Evolutionary conservation across 2,797 vertebrate species (phyloP).

Genomic region (Cottoperca gobio): DNA sequence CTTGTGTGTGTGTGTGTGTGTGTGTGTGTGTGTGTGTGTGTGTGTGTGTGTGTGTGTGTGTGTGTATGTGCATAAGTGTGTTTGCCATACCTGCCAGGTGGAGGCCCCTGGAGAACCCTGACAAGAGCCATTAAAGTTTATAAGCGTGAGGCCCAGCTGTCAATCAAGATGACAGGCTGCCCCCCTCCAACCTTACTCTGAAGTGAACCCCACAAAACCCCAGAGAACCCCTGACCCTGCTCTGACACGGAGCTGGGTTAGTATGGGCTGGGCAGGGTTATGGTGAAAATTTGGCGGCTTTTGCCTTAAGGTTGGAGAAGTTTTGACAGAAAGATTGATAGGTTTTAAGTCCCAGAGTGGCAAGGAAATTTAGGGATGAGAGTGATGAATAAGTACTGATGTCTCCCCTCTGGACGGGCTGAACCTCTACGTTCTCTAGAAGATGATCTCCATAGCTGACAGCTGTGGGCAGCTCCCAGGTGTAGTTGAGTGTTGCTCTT

Average conservation of each 20-base stretch:
- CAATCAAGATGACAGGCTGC: constrained; percentile 80
- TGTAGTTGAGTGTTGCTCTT: background rate
- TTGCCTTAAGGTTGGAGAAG: constrained; percentile 44
- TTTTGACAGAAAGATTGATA: constrained; percentile 51
- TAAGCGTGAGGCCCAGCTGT: constrained; percentile 78
- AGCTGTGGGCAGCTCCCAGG: constrained; percentile 2
- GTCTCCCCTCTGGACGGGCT: background rate
- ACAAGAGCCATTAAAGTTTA: constrained; percentile 88
- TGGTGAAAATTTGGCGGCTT: constrained; percentile 28
- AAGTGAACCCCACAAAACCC: constrained; percentile 69
- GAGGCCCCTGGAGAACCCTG: constrained; percentile 75
- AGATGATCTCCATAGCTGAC: background rate
- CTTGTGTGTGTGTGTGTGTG: constrained; percentile 21
- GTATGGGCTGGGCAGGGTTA: constrained; percentile 15
- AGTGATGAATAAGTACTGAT: constrained; percentile 34
- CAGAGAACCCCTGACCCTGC: constrained; percentile 73
- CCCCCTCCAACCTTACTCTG: constrained; percentile 53
- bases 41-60: constrained; percentile 9
- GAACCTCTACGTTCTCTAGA: background rate
- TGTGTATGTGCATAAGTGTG: constrained; percentile 40
- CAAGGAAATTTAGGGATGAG: constrained; percentile 23
- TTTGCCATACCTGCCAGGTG: constrained; percentile 76
- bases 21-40: constrained; percentile 20
- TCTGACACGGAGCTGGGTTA: constrained; percentile 62
- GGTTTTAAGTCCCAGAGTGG: constrained; percentile 21